Conservation (phyloP, 1,140 invertebrate genomes). For the Wasmannia auropunctata region DNA sequence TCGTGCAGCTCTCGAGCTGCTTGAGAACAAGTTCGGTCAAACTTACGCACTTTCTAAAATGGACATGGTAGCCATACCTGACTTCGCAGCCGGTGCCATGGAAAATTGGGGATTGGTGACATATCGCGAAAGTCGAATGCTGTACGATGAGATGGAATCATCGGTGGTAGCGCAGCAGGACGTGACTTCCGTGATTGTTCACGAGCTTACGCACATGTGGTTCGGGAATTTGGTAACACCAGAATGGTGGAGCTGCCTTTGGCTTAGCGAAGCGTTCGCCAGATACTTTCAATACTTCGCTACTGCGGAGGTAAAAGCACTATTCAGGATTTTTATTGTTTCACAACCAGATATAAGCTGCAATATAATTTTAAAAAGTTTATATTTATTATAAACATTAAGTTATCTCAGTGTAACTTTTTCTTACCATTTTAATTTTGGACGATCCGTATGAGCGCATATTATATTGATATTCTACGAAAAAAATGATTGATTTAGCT, state of each 20-base stretch:
- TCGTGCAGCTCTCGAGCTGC: too few species aligned
- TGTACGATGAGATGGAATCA: constrained; percentile 86
- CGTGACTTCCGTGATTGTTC: constrained; percentile 87
- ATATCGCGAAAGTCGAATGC: constrained; percentile 87
- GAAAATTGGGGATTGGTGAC: too few species aligned
- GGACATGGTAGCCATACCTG: too few species aligned
- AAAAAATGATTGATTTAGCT: background rate
- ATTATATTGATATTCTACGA: background rate
- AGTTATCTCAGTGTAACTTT: too few species aligned
- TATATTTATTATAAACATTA: too few species aligned
- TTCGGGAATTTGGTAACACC: too few species aligned
- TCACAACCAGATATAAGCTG: background rate
- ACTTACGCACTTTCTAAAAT: too few species aligned
- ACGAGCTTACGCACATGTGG: constrained; percentile 91
- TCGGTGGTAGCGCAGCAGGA: constrained; percentile 83
- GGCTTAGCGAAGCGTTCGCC: constrained; percentile 90
- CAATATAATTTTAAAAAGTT: background rate
- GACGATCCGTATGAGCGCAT: too few species aligned
- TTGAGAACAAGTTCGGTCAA: too few species aligned
- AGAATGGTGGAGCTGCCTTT: too few species aligned
- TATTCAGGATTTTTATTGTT: background rate
- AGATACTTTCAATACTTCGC: constrained; percentile 84
- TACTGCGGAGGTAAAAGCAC: constrained; percentile 74
- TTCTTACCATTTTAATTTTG: too few species aligned
- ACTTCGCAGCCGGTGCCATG: too few species aligned